phyloP scores from a whole-genome alignment of 2,113 vertebrate genomes.

The Carassius gibelio region DNA sequence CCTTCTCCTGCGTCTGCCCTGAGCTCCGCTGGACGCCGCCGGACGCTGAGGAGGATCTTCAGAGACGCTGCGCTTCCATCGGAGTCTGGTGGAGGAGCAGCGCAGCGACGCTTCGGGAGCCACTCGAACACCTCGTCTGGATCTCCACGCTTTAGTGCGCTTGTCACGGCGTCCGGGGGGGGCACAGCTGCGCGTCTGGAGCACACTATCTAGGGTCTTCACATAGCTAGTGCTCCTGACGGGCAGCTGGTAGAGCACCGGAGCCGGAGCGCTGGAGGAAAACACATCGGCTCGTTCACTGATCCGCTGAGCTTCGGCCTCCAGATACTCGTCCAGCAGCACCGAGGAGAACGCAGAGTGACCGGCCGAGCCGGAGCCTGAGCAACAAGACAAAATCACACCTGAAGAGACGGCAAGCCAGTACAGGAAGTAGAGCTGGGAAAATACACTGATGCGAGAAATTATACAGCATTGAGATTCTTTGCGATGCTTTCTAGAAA shows the following conservation, averaged over 20 bases:
- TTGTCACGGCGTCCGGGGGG: not conserved
- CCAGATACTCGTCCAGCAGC: constrained; percentile 93
- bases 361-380: constrained; percentile 73
- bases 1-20: not conserved
- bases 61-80: not conserved
- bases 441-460: no score
- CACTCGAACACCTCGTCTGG: not conserved
- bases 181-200: constrained; percentile 78
- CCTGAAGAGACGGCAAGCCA: no score
- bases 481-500: no score
- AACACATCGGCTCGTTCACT: constrained; percentile 85
- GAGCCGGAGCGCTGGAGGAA: constrained; percentile 75
- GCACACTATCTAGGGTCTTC: constrained; percentile 89
- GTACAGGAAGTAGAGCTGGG: not conserved
- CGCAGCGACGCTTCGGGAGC: not conserved
- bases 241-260: constrained; percentile 88
- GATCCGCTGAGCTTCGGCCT: constrained; percentile 90
- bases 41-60: not conserved
- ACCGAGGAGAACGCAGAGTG: constrained; percentile 94
- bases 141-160: not conserved
- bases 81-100: not conserved
- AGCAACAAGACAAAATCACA: not conserved
- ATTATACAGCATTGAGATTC: no score
- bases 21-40: no score
- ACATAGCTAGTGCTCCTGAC: constrained; percentile 92